Conservation (phyloP, 2,113 vertebrate species). For the Clupea harengus region DNA sequence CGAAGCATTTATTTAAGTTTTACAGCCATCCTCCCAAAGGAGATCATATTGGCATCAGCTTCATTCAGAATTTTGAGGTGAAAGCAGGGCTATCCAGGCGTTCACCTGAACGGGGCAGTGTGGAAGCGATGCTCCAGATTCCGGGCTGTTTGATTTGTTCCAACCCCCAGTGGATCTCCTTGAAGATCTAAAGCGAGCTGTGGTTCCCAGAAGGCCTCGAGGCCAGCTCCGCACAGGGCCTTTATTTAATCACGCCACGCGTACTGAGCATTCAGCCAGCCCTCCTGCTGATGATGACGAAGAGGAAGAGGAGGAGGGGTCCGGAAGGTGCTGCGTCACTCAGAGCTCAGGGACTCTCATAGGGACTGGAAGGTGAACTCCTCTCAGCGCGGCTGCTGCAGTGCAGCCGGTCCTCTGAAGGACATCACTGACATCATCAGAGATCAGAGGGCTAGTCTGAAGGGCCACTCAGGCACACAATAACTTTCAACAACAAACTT, state of each 20-base stretch:
- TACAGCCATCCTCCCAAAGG: neutral
- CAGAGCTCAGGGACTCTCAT: neutral
- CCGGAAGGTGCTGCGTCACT: neutral
- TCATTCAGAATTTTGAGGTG: constrained; percentile 7
- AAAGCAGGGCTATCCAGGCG: neutral
- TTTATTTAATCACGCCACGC: neutral
- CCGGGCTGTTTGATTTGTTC: neutral
- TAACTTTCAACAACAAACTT: neutral
- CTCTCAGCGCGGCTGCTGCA: neutral
- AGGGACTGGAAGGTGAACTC: constrained; percentile 5
- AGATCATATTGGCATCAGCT: neutral
- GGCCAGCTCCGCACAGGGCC: neutral
- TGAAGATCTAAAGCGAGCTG: neutral
- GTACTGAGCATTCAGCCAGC: neutral
- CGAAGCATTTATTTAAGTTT: neutral
- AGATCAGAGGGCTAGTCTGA: neutral
- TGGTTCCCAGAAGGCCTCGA: neutral
- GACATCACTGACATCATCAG: neutral
- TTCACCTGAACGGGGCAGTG: neutral
- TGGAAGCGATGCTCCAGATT: neutral
- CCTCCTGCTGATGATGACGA: neutral
- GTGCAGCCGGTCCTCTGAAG: neutral
- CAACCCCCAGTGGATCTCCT: neutral
- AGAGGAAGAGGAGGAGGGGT: neutral
- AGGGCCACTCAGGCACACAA: neutral